Evolutionary conservation across 1,140 invertebrate genomes (phyloP), one percentile per base, ranked within the genome.

Genomic region (Pachyrhynchus sulphureomaculatus): DNA sequence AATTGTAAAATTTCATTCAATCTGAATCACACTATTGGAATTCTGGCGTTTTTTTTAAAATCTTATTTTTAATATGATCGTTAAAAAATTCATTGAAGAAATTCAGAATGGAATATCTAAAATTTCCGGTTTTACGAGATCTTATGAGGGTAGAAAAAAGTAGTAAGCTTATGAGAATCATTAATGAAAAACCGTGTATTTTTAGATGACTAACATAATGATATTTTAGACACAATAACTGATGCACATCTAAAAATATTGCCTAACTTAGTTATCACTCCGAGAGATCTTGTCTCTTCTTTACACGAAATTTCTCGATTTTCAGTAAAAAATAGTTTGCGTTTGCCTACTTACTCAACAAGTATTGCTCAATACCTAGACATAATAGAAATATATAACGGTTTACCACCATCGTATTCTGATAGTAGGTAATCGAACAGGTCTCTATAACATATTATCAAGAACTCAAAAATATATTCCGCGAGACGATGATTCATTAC

Each of bases 261-360:
- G n/a, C 53, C 58, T 37, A 18, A 26, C 2, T 63, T 45, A 34
- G 48, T 62, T 3, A 56, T 62, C 9, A 34, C 44, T 17, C 60
- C 60, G 12, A 13, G 20, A 5, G 15, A 37, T 18, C 20, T 56
- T 6, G 21, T 55, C 8, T 18, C 34, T 8, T 55, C 41, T 13
- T 15, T 55, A 20, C 42, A 42, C 41, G 10, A 57, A 48, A 63
- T 63, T 2, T 49, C 51, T 23, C 26, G 13, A 47, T 18, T n/a
- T 8, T 57, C 58, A 39, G 15, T 23, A 12, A 47, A 47, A 49
- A 41, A 57, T 47, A 63, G 51, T 36, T 33, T 64, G 34, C 56
- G 47, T 10, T 61, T 53, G n/a, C 21, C 21, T 29, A 32, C 26
- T 12, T 51, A 13, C 10, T 10, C 21, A n/a, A 10, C 34, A 18